phyloP scores from a whole-genome alignment of 2,113 vertebrate species.

The Lasiurus borealis region DNA sequence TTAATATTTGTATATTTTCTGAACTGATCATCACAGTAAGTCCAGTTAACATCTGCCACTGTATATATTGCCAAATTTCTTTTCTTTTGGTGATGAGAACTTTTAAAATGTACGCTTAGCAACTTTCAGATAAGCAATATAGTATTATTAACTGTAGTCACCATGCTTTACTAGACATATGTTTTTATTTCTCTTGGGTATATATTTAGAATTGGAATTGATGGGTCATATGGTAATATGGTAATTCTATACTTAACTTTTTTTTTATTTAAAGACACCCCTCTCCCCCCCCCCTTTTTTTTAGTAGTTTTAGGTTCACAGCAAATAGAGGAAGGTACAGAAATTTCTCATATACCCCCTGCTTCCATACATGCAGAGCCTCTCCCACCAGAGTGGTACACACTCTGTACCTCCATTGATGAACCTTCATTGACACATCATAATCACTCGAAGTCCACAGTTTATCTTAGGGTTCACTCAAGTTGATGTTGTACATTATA shows the following conservation, averaged over 20 bases:
- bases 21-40: neutral
- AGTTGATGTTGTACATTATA: neutral
- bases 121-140: neutral
- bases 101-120: neutral
- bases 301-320: neutral
- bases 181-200: neutral
- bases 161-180: neutral
- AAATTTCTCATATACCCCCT: neutral
- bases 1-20: neutral
- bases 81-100: neutral
- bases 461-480: neutral
- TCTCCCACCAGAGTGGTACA: neutral
- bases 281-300: no score
- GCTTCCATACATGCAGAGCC: neutral
- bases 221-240: neutral
- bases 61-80: neutral
- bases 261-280: neutral
- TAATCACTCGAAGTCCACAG: neutral
- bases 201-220: neutral
- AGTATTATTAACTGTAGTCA: neutral
- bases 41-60: neutral
- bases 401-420: neutral
- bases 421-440: neutral
- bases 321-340: conserved; percentile 7
- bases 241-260: neutral